Evolutionary conservation across 2,888 invertebrate genomes (phyloP).

Genomic region (Eremobia ochroleuca): DNA sequence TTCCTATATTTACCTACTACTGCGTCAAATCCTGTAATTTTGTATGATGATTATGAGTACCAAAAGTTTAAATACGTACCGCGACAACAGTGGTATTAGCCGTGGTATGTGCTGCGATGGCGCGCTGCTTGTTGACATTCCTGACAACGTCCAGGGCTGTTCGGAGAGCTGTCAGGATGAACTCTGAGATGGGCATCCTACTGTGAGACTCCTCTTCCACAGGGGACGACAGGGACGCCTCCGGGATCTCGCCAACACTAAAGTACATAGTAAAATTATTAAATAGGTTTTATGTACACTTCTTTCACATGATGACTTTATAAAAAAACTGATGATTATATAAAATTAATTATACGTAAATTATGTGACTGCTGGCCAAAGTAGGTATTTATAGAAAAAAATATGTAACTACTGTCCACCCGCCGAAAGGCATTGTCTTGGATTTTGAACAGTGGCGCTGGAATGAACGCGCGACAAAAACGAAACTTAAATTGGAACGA

Average conservation of each 20-base stretch:
- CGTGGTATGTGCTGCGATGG: slow-evolving; percentile 66
- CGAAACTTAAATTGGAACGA: not conserved
- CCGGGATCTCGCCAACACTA: slow-evolving; percentile 72
- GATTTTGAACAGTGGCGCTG: too few relatives aligned
- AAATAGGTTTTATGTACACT: not conserved
- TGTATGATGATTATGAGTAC: not conserved
- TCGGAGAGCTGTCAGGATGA: slow-evolving; percentile 85
- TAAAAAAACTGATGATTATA: not conserved
- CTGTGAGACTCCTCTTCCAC: slow-evolving; percentile 64
- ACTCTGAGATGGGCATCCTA: slow-evolving; percentile 83
- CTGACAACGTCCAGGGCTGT: slow-evolving; percentile 87
- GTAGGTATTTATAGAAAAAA: not conserved
- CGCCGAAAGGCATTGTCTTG: too few relatives aligned
- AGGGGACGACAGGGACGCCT: slow-evolving; percentile 63
- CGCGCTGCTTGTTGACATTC: slow-evolving; percentile 84
- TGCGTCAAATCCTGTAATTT: not conserved
- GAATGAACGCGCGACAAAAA: not conserved
- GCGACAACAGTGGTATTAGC: slow-evolving; percentile 75
- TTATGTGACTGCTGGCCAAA: too few relatives aligned
- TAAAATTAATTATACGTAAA: not conserved
- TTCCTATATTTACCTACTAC: not conserved
- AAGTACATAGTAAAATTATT: slow-evolving; percentile 22
- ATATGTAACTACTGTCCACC: too few relatives aligned
- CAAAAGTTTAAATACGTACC: slow-evolving; percentile 70
- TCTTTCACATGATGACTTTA: not conserved